Evolutionary conservation across 2,797 vertebrate species (phyloP).

Genomic region (Anguilla anguilla): DNA sequence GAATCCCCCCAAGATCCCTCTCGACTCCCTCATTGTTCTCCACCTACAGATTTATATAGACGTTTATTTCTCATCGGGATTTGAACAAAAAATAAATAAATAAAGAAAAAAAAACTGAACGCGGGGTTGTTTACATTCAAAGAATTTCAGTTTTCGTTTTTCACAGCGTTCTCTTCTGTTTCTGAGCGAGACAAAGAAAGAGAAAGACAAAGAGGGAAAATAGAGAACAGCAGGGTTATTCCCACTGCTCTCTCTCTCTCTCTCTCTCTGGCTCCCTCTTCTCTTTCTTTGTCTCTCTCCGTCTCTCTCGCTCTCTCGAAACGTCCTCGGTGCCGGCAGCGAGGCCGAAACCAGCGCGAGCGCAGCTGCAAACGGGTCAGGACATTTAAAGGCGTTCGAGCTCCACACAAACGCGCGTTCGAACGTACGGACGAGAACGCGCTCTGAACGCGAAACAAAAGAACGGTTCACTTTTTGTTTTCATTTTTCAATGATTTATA

Average conservation of each 20-base stretch:
- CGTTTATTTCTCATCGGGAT: neutral
- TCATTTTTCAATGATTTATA: slow-evolving; percentile 62
- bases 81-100: no score
- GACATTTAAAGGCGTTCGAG: neutral
- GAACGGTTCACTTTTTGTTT: slow-evolving; percentile 58
- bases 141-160: neutral
- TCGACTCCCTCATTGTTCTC: neutral
- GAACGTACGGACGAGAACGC: slow-evolving; percentile 42
- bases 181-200: neutral
- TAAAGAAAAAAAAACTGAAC: neutral
- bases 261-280: neutral
- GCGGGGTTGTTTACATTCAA: neutral
- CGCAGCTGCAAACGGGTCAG: neutral
- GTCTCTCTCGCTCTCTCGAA: neutral
- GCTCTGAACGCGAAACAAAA: slow-evolving; percentile 67
- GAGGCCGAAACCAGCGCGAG: neutral
- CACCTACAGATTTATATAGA: neutral
- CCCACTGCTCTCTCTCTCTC: neutral
- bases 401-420: slow-evolving; percentile 35
- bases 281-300: neutral
- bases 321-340: neutral
- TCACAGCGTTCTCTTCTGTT: neutral
- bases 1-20: neutral
- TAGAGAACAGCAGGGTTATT: neutral
- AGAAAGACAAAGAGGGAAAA: neutral